phyloP scores from a whole-genome alignment of 2,113 vertebrate species.

The Calonectris borealis region DNA sequence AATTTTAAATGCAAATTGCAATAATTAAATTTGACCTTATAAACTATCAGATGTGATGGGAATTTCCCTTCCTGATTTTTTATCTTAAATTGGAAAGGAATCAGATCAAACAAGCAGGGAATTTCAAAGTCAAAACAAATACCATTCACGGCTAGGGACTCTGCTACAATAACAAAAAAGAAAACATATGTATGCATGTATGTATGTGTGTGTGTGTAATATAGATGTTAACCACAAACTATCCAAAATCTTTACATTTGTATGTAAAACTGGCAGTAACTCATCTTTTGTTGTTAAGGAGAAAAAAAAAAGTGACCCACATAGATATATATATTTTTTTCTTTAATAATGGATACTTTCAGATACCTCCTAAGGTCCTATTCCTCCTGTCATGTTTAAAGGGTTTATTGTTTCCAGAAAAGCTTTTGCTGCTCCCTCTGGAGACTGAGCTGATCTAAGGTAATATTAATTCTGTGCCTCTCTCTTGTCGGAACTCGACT shows the following conservation, averaged over 20 bases:
- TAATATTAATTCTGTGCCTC: slow-evolving; percentile 79
- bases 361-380: slow-evolving; percentile 74
- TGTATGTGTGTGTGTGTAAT: not conserved
- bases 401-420: slow-evolving; percentile 82
- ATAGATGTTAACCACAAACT: slow-evolving; percentile 44
- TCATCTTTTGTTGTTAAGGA: slow-evolving; percentile 40
- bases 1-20: slow-evolving; percentile 54
- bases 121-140: slow-evolving; percentile 68
- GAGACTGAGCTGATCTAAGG: slow-evolving; percentile 78
- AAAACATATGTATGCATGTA: not conserved
- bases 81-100: slow-evolving; percentile 52
- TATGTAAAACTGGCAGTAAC: slow-evolving; percentile 45
- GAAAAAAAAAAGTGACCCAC: slow-evolving; percentile 52
- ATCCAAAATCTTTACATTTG: slow-evolving; percentile 56
- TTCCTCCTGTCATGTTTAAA: slow-evolving; percentile 80
- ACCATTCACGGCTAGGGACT: slow-evolving; percentile 5
- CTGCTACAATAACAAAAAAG: not conserved
- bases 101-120: slow-evolving; percentile 57
- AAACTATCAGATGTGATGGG: slow-evolving; percentile 43
- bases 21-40: slow-evolving; percentile 67
- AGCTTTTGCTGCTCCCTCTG: slow-evolving; percentile 75
- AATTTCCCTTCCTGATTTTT: slow-evolving; percentile 58
- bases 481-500: slow-evolving; percentile 76
- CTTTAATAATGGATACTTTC: slow-evolving; percentile 78
- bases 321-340: slow-evolving; percentile 20